Conservation (phyloP, 2,888 invertebrate species). For the Dugesia japonica region DNA sequence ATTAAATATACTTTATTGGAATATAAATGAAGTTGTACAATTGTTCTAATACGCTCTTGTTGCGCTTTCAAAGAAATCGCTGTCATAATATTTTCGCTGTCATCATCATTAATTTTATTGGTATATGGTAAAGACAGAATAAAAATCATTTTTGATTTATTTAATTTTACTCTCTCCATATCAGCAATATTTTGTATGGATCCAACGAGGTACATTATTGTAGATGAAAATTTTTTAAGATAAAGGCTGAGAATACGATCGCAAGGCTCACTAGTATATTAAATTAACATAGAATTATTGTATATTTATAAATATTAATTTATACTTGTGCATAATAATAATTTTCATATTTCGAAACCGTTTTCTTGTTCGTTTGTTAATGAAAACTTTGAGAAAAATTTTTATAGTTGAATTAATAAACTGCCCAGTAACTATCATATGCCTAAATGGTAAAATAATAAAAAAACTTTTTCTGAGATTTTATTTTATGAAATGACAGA, state of each 20-base stretch:
- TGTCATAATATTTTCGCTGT: constrained; percentile 31
- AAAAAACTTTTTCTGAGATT: too few species aligned
- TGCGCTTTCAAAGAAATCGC: constrained; percentile 31
- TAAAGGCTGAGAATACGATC: background rate
- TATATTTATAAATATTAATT: too few species aligned
- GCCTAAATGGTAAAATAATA: too few species aligned
- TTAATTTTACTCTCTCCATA: background rate
- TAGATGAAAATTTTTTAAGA: background rate
- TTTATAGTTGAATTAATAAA: constrained; percentile 8
- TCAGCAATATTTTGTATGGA: background rate
- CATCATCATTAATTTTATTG: constrained; percentile 22
- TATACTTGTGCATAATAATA: background rate
- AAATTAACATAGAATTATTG: too few species aligned
- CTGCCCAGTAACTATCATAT: background rate
- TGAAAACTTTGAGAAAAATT: background rate
- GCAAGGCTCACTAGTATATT: background rate
- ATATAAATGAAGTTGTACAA: constrained; percentile 31
- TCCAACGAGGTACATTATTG: background rate
- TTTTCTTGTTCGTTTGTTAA: background rate
- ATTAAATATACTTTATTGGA: constrained; percentile 17
- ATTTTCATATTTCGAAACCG: constrained; percentile 8
- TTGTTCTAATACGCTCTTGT: constrained; percentile 20
- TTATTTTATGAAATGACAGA: too few species aligned
- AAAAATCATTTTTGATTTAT: background rate
- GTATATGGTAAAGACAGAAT: constrained; percentile 25